Conservation (phyloP, 1,140 invertebrate genomes). For the Goniozus legneri region DNA sequence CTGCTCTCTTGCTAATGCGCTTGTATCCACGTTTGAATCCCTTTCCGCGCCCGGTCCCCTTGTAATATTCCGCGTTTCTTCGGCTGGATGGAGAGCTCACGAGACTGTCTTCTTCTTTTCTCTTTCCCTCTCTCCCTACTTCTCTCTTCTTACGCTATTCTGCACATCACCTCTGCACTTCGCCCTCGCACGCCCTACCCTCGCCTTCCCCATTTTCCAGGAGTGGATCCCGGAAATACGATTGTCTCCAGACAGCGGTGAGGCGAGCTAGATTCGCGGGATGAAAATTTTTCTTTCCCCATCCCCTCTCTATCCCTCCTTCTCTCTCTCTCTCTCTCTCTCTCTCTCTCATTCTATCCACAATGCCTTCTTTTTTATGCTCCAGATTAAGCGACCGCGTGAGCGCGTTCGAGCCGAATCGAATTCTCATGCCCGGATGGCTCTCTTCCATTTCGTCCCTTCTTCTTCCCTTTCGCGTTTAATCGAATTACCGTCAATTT, state of each 20-base stretch:
- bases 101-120: slow-evolving; percentile 11
- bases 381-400: too few species aligned
- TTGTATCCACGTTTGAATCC: background rate
- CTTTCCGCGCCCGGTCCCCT: background rate
- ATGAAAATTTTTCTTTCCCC: background rate
- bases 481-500: too few species aligned
- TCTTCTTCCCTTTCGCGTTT: too few species aligned
- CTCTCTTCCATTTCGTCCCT: too few species aligned
- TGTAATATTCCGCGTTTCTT: slow-evolving; percentile 17
- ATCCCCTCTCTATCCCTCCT: background rate
- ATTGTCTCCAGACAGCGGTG: background rate
- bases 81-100: background rate
- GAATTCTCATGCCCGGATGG: too few species aligned
- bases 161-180: too few species aligned
- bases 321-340: background rate
- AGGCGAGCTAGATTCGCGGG: background rate
- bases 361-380: too few species aligned
- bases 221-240: background rate
- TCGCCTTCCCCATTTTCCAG: background rate
- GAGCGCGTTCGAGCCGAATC: too few species aligned
- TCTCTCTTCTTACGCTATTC: too few species aligned
- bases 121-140: too few species aligned
- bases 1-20: slow-evolving; percentile 6
- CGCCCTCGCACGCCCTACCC: slow-evolving; percentile 10
- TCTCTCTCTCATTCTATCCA: too few species aligned